Percentiles rank a stretch among this genome's conserved stretches.
Conservation (phyloP, 2,113 vertebrate genomes). For the Paratilapia polleni region DNA sequence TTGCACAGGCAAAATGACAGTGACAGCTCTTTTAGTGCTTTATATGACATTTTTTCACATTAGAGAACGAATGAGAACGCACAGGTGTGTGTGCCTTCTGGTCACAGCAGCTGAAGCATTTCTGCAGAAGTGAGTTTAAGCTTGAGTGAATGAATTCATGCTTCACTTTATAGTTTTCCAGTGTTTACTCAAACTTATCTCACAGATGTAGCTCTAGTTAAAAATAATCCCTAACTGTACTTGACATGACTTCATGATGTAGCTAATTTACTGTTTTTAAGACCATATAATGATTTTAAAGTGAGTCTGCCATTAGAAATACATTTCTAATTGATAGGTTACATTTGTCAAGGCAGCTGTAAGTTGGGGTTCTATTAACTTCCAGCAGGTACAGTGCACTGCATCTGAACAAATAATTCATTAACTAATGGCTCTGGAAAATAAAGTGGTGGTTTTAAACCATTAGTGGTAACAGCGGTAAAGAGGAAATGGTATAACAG, state of each 20-base stretch:
- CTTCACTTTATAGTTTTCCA: background rate
- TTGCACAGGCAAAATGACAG: background rate
- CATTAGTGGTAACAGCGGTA: background rate
- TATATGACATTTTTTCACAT: background rate
- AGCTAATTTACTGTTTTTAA: background rate
- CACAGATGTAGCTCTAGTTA: background rate
- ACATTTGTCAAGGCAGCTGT: background rate
- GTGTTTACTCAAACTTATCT: rapidly evolving
- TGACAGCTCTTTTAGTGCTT: too few relatives aligned
- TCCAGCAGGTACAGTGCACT: background rate
- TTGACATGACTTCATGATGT: background rate
- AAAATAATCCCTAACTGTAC: background rate
- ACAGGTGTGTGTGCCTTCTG: background rate
- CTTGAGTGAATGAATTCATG: background rate
- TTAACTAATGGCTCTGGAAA: background rate
- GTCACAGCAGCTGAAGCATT: background rate
- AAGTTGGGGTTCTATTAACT: background rate
- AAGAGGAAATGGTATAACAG: background rate
- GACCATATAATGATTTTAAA: background rate
- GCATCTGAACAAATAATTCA: background rate
- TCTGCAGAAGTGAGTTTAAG: background rate
- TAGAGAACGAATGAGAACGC: background rate
- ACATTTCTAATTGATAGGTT: background rate
- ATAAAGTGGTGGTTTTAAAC: background rate
- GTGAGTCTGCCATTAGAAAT: background rate